phyloP scores from a whole-genome alignment of 2,113 vertebrate species.

The Porphyrio hochstetteri region DNA sequence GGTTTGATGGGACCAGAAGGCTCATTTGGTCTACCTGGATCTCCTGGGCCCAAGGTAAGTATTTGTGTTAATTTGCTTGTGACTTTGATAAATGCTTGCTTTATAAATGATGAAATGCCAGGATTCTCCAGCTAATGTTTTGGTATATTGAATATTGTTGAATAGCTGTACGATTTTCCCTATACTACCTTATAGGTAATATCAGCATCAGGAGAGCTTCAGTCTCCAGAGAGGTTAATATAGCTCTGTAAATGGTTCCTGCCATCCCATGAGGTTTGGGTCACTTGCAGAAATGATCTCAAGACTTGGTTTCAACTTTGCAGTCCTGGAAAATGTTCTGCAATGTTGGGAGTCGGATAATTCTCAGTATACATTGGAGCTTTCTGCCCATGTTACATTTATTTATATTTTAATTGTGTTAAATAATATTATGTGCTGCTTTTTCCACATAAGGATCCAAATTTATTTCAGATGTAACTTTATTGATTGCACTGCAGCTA shows the following conservation, averaged over 20 bases:
- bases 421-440: not conserved
- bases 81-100: not conserved
- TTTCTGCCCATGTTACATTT: not conserved
- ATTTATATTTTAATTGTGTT: conserved; percentile 46
- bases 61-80: not conserved
- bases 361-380: conserved; percentile 7
- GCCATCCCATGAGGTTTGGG: not conserved
- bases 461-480: conserved; percentile 39
- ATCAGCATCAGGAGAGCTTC: not conserved
- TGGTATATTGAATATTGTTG: not conserved
- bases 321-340: conserved; percentile 38
- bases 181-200: not conserved
- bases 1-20: conserved; percentile 86
- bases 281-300: not conserved
- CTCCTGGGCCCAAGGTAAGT: conserved; percentile 84
- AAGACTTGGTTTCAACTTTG: not conserved
- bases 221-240: not conserved
- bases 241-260: not conserved
- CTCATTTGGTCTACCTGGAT: conserved; percentile 82
- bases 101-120: not conserved
- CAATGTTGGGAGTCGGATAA: not conserved
- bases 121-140: not conserved
- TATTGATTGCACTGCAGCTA: conserved; percentile 30
- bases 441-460: conserved; percentile 20
- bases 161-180: not conserved